Conservation (phyloP, 37 sponge, comb jelly and placozoan species). For the Amphimedon queenslandica region DNA sequence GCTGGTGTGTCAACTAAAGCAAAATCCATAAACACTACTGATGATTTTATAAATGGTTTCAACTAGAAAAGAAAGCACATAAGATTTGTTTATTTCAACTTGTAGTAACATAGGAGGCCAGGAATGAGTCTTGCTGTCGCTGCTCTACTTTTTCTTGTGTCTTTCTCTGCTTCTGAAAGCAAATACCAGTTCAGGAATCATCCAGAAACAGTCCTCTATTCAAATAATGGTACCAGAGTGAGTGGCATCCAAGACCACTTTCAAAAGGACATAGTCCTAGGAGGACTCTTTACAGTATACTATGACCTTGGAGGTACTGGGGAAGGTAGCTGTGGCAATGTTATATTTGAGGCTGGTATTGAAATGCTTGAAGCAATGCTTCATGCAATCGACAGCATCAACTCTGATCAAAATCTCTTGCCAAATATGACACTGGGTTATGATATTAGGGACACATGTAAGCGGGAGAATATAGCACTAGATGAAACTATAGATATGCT, state of each 20-base stretch:
- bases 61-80: no score
- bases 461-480: constrained; percentile 34
- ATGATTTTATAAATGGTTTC: no score
- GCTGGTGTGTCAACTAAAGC: no score
- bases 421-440: constrained; percentile 51
- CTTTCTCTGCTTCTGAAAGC: no score
- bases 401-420: constrained; percentile 42
- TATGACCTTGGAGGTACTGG: not conserved
- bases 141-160: no score
- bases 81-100: no score
- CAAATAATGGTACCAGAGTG: not conserved
- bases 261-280: not conserved
- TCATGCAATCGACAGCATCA: constrained; percentile 58
- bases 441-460: constrained; percentile 78
- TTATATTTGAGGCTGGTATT: not conserved
- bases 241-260: not conserved
- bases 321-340: not conserved
- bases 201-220: not conserved
- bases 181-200: no score
- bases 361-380: constrained; percentile 74
- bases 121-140: no score
- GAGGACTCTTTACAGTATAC: not conserved
- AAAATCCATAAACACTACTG: no score
- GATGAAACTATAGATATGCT: constrained; percentile 60
- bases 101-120: no score